Percentiles rank a stretch among this genome's conserved stretches.
Conservation (phyloP, 2,888 invertebrate species). For the Metallyticus violacea region DNA sequence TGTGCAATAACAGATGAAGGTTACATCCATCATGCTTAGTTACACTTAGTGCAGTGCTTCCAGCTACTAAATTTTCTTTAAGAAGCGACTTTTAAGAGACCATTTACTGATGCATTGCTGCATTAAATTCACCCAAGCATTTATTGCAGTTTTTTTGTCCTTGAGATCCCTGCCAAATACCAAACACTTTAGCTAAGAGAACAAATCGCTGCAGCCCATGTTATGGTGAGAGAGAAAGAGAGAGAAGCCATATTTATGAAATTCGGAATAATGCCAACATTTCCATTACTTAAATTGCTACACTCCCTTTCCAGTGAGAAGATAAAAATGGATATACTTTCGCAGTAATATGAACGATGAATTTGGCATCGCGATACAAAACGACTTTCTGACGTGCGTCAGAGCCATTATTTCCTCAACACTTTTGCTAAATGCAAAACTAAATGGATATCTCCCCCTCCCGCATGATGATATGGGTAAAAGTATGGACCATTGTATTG, state of each 20-base stretch:
- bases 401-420: background rate
- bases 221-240: background rate
- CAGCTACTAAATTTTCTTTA: too few relatives aligned
- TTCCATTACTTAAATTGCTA: background rate
- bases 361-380: background rate
- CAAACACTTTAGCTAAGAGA: background rate
- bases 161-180: background rate
- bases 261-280: background rate
- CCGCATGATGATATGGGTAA: background rate
- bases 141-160: background rate
- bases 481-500: background rate
- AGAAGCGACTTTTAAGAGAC: too few relatives aligned
- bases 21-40: too few relatives aligned
- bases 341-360: background rate
- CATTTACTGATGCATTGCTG: background rate
- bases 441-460: background rate
- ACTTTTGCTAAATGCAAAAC: background rate
- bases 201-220: background rate
- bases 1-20: too few relatives aligned
- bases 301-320: background rate
- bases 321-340: background rate
- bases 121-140: background rate
- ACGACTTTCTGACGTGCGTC: background rate
- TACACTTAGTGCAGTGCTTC: too few relatives aligned
- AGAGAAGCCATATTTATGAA: background rate